Evolutionary conservation across 2,797 vertebrate genomes (phyloP), one percentile per base, ranked within the genome.

Genomic region (Karalla daura): DNA sequence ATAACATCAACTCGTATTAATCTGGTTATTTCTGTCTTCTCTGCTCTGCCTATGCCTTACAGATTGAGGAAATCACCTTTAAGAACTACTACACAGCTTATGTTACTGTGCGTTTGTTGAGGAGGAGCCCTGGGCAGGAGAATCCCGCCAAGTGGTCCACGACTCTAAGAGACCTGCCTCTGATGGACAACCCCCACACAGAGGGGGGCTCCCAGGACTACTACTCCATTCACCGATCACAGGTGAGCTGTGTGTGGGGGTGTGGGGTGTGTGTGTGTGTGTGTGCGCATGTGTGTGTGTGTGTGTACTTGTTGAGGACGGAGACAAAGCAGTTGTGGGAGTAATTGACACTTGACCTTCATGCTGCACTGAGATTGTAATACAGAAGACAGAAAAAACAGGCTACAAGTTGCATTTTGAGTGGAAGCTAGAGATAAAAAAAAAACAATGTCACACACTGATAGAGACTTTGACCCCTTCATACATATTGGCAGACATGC

Each of bases 41-140:
- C n/a, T 32, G 4, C 1, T 52, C 13, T 5, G 11, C 47, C 18
- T 24, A 1, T 47, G 17, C 18, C 5, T 62, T 85, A 33, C 87
- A 98, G 96, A 89, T 98, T 20, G 91, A 96, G 76, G 94, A 95
- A 51, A 94, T 99, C 78, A 89, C 89, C 28, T 98, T 99, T 86
- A 96, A 93, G 91, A 99, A 99, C 83, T 96, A 92, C 92, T 99
- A 99, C 91, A 96, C 96, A 0, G 97, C 97, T 1, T 97, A 93
- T 39, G 37, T 99, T 84, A 96, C 89, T 0, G 83, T 98, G 67
- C 95, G 96, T 3, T 61, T 96, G 80, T 87, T 95, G 86, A 90
- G 82, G 72, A 89, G 70, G 69, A 56, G 82, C 3, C 6, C 64
- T 0, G 83, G 51, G 3, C 80, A 80, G 46, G 89, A 89, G 0